A percentile compares a stretch with the other conserved stretches of the same genome.
Evolutionary conservation across 2,797 vertebrate species (phyloP).

Genomic region (Poeciliopsis infans): DNA sequence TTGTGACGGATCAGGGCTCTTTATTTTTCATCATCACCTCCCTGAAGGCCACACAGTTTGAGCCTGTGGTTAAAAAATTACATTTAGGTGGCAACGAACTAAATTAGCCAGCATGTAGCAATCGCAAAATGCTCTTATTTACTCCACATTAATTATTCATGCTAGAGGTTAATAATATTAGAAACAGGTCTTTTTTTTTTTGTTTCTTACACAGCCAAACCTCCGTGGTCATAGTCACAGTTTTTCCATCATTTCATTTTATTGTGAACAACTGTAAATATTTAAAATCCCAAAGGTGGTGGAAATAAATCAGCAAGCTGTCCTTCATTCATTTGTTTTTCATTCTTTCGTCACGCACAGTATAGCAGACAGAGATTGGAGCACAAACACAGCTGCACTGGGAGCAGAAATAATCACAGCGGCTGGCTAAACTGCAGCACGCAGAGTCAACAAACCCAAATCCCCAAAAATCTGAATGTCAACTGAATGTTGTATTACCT

Average conservation of each 20-base stretch:
- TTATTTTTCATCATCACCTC: slow-evolving; percentile 58
- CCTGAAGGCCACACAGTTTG: slow-evolving; percentile 17
- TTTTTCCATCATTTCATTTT: slow-evolving; percentile 41
- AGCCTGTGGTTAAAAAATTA: slow-evolving; percentile 21
- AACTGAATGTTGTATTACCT: slow-evolving; percentile 31
- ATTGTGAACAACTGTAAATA: slow-evolving; percentile 39
- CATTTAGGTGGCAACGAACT: slow-evolving; percentile 37
- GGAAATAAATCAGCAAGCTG: slow-evolving; percentile 36
- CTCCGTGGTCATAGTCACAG: background rate
- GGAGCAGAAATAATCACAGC: slow-evolving; percentile 60
- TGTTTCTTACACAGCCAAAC: slow-evolving; percentile 6
- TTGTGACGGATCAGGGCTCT: slow-evolving; percentile 55
- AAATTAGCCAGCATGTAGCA: slow-evolving; percentile 39
- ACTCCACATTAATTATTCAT: slow-evolving; percentile 43
- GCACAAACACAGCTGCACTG: slow-evolving; percentile 68
- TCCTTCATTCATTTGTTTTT: slow-evolving; percentile 58
- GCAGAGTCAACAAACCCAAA: slow-evolving; percentile 50
- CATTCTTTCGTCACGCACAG: slow-evolving; percentile 49
- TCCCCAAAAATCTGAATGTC: slow-evolving; percentile 21
- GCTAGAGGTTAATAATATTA: slow-evolving; percentile 24
- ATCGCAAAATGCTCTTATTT: slow-evolving; percentile 22
- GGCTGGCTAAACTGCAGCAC: slow-evolving; percentile 65
- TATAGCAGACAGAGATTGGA: slow-evolving; percentile 58
- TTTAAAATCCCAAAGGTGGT: slow-evolving; percentile 27
- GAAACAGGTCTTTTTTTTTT: background rate